Evolutionary conservation across 2,797 vertebrate species (phyloP).

Genomic region (Ctenochaetus hawaiiensis): DNA sequence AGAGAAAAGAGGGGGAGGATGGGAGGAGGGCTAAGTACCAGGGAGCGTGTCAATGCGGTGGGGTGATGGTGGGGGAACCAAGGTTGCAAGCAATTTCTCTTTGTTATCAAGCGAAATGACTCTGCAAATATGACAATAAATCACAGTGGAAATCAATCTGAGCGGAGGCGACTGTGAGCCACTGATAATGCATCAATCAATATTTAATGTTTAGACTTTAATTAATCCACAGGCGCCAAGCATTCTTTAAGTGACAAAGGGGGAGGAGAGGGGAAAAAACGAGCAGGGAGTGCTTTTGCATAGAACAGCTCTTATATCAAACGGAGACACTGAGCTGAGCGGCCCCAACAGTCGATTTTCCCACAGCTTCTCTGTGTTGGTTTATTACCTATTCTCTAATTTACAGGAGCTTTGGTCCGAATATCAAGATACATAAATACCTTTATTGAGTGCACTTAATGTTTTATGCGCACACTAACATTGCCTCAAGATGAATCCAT

Average conservation of each 20-base stretch:
- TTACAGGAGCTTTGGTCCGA: conserved; percentile 50
- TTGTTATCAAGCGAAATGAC: conserved; percentile 99
- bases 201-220: conserved; percentile 99
- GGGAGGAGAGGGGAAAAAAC: conserved; percentile 68
- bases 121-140: conserved; percentile 99
- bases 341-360: conserved; percentile 77
- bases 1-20: conserved; percentile 52
- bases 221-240: conserved; percentile 98
- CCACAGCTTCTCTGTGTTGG: conserved; percentile 62
- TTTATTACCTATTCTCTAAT: conserved; percentile 69
- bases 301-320: conserved; percentile 96
- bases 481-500: conserved; percentile 17
- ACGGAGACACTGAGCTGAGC: conserved; percentile 78
- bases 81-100: conserved; percentile 93
- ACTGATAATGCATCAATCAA: conserved; percentile 99
- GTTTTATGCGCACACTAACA: conserved; percentile 14
- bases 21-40: conserved; percentile 68
- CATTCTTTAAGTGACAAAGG: conserved; percentile 99
- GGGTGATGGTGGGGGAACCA: conserved; percentile 80
- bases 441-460: conserved; percentile 15
- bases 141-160: conserved; percentile 98
- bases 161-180: conserved; percentile 96
- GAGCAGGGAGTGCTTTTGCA: conserved; percentile 91
- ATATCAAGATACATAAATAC: conserved; percentile 30
- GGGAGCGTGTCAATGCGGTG: conserved; percentile 74